These are phyloP conservation scores for Cygnus buccinator DNA, from an alignment of 2,113 vertebrate species.

Conservation along the genomic window DNA sequence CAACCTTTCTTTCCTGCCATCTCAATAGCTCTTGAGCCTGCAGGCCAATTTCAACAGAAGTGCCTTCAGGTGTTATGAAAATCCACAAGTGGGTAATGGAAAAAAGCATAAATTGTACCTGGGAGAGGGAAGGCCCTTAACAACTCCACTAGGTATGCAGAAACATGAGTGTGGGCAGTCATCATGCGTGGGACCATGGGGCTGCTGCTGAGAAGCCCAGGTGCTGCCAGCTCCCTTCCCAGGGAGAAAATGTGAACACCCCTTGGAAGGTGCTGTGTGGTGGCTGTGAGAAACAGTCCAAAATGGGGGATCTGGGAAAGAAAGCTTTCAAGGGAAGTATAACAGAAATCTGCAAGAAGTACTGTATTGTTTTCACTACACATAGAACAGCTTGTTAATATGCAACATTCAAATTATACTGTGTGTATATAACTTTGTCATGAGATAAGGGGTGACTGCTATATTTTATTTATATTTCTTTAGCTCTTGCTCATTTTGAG, in stretches of 20 bases:
- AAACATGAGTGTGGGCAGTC: not conserved
- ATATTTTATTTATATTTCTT: not conserved
- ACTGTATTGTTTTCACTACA: not conserved
- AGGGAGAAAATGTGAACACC: not conserved
- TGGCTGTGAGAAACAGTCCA: not conserved
- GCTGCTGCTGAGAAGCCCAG: accelerated
- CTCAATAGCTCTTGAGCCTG: not conserved
- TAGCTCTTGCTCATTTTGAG: not conserved
- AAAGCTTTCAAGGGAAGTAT: not conserved
- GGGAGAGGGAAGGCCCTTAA: not conserved
- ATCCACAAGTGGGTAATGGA: not conserved
- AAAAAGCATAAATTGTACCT: not conserved
- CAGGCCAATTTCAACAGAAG: not conserved
- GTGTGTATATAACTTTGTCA: not conserved
- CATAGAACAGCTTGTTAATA: not conserved
- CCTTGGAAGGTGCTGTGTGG: not conserved
- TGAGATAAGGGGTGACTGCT: not conserved
- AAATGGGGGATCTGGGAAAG: not conserved
- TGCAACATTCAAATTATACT: not conserved
- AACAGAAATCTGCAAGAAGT: not conserved
- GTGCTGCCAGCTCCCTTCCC: not conserved
- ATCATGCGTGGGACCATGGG: accelerated
- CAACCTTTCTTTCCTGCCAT: not conserved
- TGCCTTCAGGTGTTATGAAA: not conserved
- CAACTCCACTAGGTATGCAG: accelerated